Evolutionary conservation across 2,113 vertebrate species (phyloP).

Genomic region (Zeus faber): DNA sequence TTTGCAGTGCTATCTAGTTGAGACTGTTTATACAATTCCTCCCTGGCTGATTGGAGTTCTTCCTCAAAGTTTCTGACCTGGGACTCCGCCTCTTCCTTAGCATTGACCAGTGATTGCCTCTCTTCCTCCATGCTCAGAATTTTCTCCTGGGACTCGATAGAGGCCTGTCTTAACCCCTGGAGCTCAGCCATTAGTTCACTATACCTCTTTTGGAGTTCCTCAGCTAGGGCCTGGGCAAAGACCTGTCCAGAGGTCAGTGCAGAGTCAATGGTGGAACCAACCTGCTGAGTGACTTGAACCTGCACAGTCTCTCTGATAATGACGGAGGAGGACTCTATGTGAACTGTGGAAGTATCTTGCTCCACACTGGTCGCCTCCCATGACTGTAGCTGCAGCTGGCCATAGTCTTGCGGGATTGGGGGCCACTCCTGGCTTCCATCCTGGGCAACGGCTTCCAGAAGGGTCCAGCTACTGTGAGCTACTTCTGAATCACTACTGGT

Average conservation of each 20-base stretch:
- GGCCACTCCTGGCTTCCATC: constrained; percentile 74
- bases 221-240: constrained; percentile 68
- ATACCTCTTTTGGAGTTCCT: constrained; percentile 74
- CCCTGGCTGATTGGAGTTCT: constrained; percentile 69
- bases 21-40: constrained; percentile 62
- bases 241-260: constrained; percentile 37
- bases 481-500: constrained; percentile 78
- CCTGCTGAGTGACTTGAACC: constrained; percentile 52
- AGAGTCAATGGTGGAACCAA: constrained; percentile 26
- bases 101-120: constrained; percentile 53
- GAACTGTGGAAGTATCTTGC: constrained; percentile 58
- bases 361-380: constrained; percentile 72
- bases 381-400: constrained; percentile 62
- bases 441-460: constrained; percentile 75
- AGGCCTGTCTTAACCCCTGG: constrained; percentile 62
- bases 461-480: constrained; percentile 79
- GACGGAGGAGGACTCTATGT: constrained; percentile 63
- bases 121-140: constrained; percentile 54
- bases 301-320: constrained; percentile 67
- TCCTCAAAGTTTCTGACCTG: constrained; percentile 49
- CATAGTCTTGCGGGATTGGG: constrained; percentile 59
- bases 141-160: constrained; percentile 74
- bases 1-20: constrained; percentile 63
- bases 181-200: constrained; percentile 77
- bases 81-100: constrained; percentile 73